Evolutionary conservation across 1,140 invertebrate species (phyloP), one percentile per base, ranked within the genome.

Genomic region (Apis laboriosa): DNA sequence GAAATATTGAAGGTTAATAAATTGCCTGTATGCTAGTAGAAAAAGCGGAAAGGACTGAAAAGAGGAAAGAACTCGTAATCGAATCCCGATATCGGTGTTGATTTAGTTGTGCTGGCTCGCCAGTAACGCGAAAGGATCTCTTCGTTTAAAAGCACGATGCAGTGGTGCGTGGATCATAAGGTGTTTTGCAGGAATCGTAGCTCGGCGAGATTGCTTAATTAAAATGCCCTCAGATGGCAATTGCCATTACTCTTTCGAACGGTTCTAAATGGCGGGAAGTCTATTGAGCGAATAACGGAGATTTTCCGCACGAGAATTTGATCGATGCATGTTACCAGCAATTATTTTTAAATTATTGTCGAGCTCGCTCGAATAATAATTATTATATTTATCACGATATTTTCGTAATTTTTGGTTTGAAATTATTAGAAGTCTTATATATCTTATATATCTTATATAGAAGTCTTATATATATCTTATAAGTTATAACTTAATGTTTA

Each of bases 181-280:
- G 24, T 63, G 75, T 77, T 76, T 56, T 53, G 19, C 55, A 60
- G 64, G 58, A 82, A 67, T 63, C 55, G 73, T 70, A 70, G 43
- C 24, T 43, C 60, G 72, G 3, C 7, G 21, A 51, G 49, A 74
- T 56, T 49, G 71, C 34, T 80, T 80, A 70, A 84, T 84, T 84
- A 61, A 80, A 84, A 84, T 80, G 77, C 56, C 78, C 83, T 84
- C 51, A 70, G 70, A 71, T 49, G 56, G 66, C 72, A 84, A 78
- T 72, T 84, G 81, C 64, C 19, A 55, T 80, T 60, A 28, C 55
- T 80, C 56, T 73, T 28, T 28, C 19, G 17, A 63, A 77, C 17
- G 17, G 24, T 61, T 58, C 63, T 34, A 49, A 43, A 66, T 19
- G 43, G 12, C 24, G n/a, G 55, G 28, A 73, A 73, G 34, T 77